Percentiles rank a stretch among this genome's conserved stretches.
phyloP scores from a whole-genome alignment of 2,113 vertebrate genomes.

The Sialia sialis region DNA sequence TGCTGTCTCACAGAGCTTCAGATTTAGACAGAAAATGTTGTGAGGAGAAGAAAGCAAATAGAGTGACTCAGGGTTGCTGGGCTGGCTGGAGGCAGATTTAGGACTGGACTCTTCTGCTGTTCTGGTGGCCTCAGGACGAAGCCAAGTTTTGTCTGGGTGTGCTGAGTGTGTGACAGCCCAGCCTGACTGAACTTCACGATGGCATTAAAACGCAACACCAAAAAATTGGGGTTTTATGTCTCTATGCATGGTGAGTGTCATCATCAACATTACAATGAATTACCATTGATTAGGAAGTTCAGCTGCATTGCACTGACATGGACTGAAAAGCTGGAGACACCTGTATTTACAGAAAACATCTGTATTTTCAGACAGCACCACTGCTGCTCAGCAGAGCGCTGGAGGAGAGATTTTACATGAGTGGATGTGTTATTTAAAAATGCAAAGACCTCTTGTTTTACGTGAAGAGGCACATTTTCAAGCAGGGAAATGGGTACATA shows the following conservation, averaged over 20 bases:
- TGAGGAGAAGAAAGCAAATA: neutral
- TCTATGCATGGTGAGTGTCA: neutral
- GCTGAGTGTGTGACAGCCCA: neutral
- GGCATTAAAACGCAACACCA: neutral
- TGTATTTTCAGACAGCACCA: neutral
- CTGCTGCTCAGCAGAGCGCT: rapidly evolving
- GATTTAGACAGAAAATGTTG: neutral
- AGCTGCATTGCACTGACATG: neutral
- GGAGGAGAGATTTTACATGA: neutral
- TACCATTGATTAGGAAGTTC: neutral
- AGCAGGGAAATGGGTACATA: neutral
- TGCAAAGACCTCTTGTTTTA: neutral
- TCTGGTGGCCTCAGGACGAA: neutral
- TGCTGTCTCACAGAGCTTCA: neutral
- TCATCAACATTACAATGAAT: neutral
- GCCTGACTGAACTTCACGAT: rapidly evolving
- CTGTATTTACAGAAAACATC: neutral
- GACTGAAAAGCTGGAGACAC: neutral
- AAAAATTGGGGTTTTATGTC: neutral
- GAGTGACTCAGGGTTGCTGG: neutral
- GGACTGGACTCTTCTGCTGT: neutral
- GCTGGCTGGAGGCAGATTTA: neutral
- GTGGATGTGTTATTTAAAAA: neutral
- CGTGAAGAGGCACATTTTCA: neutral
- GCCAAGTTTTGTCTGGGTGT: neutral